These are phyloP conservation scores for Fabriciana adippe DNA, from an alignment of 2,888 invertebrate genomes.

Conservation along the genomic window DNA sequence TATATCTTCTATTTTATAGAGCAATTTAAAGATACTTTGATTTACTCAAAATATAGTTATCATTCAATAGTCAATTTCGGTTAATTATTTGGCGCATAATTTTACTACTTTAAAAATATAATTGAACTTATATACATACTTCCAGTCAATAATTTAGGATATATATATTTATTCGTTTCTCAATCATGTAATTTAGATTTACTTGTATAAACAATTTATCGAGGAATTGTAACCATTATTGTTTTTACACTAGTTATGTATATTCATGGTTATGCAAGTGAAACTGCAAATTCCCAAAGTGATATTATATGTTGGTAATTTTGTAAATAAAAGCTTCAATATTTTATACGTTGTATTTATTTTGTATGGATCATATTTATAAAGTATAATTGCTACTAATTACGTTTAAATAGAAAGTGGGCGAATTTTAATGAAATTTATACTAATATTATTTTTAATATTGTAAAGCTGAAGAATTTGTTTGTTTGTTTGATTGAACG, in stretches of 20 bases:
- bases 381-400: too few relatives aligned
- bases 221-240: conserved; percentile 74
- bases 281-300: conserved; percentile 81
- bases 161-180: conserved; percentile 29
- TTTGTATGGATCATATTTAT: conserved; percentile 7
- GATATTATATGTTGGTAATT: conserved; percentile 82
- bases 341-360: conserved; percentile 63
- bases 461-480: too few relatives aligned
- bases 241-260: conserved; percentile 72
- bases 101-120: conserved; percentile 1
- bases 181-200: conserved; percentile 39
- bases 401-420: too few relatives aligned
- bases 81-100: neutral
- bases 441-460: too few relatives aligned
- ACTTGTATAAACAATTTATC: conserved; percentile 45
- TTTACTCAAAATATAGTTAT: conserved; percentile 9
- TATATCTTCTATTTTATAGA: neutral
- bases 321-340: conserved; percentile 83
- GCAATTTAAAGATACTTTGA: too few relatives aligned
- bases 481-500: too few relatives aligned
- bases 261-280: conserved; percentile 78
- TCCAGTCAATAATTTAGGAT: conserved; percentile 36
- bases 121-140: conserved; percentile 32
- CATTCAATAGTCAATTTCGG: neutral
- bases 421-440: too few relatives aligned